These are phyloP conservation scores for Drosophila sproati DNA, from an alignment of 1,140 invertebrate species.

Conservation along the genomic window DNA sequence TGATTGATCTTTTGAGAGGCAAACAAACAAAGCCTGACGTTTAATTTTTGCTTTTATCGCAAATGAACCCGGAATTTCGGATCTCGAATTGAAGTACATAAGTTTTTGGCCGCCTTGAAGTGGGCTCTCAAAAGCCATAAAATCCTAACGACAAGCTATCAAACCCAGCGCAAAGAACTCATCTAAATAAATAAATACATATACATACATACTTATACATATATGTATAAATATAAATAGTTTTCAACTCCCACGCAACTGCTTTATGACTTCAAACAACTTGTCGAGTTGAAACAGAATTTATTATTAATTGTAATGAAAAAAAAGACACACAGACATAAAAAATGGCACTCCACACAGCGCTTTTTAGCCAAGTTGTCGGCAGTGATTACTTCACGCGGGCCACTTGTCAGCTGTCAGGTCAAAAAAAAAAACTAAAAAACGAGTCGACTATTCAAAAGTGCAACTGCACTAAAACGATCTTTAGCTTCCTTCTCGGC, in stretches of 20 bases:
- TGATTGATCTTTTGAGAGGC: slow-evolving; percentile 39
- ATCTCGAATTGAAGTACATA: slow-evolving; percentile 66
- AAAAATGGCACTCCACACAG: slow-evolving; percentile 32
- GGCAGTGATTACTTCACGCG: slow-evolving; percentile 20
- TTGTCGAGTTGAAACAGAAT: slow-evolving; percentile 16
- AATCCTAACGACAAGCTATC: slow-evolving; percentile 47
- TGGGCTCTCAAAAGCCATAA: slow-evolving; percentile 69
- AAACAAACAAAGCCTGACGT: slow-evolving; percentile 33
- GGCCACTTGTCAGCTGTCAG: slow-evolving; percentile 42
- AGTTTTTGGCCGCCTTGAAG: slow-evolving; percentile 57
- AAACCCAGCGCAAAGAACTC: slow-evolving; percentile 40
- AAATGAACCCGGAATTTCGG: slow-evolving; percentile 68
- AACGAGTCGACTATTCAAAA: slow-evolving; percentile 23
- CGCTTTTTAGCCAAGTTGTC: slow-evolving; percentile 5
- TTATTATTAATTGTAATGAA: slow-evolving; percentile 46
- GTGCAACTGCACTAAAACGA: slow-evolving; percentile 26
- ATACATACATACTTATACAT: background rate
- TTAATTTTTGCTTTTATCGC: slow-evolving; percentile 8
- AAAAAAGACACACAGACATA: slow-evolving; percentile 2
- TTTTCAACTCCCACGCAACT: slow-evolving; percentile 36
- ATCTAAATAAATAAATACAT: slow-evolving; percentile 41
- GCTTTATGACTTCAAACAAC: slow-evolving; percentile 1
- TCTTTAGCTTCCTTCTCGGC: slow-evolving; percentile 25
- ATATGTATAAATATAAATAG: slow-evolving; percentile 25
- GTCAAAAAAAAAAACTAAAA: slow-evolving; percentile 10